A percentile compares a stretch with the other conserved stretches of the same genome.
phyloP scores from a whole-genome alignment of 1,140 invertebrate species.

The Adoxophyes honmai region DNA sequence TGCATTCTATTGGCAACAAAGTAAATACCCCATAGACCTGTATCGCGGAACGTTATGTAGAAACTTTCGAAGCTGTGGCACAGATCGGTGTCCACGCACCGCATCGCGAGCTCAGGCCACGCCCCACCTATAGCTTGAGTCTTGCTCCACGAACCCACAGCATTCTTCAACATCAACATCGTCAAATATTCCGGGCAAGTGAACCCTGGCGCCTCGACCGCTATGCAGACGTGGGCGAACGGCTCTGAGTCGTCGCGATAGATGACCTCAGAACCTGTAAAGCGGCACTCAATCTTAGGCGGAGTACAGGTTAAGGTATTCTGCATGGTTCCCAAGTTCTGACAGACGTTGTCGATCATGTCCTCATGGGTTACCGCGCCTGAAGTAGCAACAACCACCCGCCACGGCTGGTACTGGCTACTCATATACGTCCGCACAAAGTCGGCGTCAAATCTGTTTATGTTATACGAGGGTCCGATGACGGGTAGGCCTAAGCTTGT shows the following conservation, averaged over 20 bases:
- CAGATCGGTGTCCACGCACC: conserved; percentile 36
- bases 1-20: conserved; percentile 45
- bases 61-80: conserved; percentile 69
- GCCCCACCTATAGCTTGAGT: conserved; percentile 45
- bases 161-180: conserved; percentile 35
- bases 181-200: conserved; percentile 36
- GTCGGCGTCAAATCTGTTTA: conserved; percentile 79
- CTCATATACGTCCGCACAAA: conserved; percentile 88
- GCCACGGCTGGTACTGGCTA: conserved; percentile 88
- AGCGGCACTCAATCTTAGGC: conserved; percentile 34
- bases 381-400: conserved; percentile 92
- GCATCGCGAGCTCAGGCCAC: conserved; percentile 46
- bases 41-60: conserved; percentile 59
- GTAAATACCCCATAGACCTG: conserved; percentile 72
- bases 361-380: conserved; percentile 90
- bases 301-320: conserved; percentile 73
- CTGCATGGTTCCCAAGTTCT: conserved; percentile 77
- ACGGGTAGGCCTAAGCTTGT: conserved; percentile 84
- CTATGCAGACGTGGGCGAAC: conserved; percentile 84
- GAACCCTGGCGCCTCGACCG: conserved; percentile 80
- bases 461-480: conserved; percentile 84
- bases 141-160: conserved; percentile 46
- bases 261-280: conserved; percentile 79
- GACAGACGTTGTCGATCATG: conserved; percentile 81
- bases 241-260: conserved; percentile 85